A percentile compares a stretch with the other conserved stretches of the same genome.
phyloP scores from a whole-genome alignment of 2,888 invertebrate genomes.

The Periphyllus acericola region DNA sequence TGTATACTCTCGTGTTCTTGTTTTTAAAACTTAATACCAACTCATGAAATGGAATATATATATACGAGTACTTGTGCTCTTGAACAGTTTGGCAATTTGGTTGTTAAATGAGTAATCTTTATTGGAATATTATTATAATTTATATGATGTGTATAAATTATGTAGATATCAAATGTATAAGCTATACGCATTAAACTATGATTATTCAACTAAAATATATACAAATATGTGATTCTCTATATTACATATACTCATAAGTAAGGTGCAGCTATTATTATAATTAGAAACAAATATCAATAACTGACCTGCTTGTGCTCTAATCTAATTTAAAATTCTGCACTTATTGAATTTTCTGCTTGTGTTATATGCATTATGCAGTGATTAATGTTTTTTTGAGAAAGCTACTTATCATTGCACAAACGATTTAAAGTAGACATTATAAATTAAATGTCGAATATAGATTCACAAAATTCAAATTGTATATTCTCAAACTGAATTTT shows the following conservation, averaged over 20 bases:
- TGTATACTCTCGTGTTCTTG: no score
- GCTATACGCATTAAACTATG: background rate
- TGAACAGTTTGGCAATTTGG: no score
- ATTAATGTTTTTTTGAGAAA: background rate
- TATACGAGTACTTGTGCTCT: no score
- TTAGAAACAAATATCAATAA: conserved; percentile 27
- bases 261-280: background rate
- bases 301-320: conserved; percentile 10
- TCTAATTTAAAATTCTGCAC: conserved; percentile 26
- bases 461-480: no score
- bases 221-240: no score
- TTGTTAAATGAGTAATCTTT: no score
- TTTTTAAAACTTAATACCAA: no score
- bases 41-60: no score
- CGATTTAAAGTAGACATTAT: background rate
- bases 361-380: background rate
- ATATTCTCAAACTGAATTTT: no score
- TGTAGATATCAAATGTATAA: background rate
- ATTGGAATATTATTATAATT: background rate
- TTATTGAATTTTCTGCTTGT: background rate
- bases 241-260: no score
- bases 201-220: no score
- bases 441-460: background rate
- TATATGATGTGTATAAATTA: background rate
- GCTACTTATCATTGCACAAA: background rate